phyloP scores from a whole-genome alignment of 2,888 invertebrate genomes.

The Lomographa bimaculata region DNA sequence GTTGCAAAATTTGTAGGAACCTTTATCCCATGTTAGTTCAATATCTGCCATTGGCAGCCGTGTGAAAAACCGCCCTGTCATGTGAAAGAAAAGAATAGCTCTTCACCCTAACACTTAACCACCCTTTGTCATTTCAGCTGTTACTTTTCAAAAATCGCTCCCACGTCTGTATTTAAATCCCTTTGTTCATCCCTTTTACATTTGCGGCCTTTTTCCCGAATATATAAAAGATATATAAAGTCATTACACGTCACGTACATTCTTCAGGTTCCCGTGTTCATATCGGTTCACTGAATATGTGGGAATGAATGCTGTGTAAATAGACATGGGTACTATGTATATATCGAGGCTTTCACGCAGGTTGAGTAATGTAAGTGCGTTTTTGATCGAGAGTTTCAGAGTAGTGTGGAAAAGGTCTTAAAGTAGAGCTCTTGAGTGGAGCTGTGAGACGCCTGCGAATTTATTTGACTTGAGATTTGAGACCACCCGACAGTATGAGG shows the following conservation, averaged over 20 bases:
- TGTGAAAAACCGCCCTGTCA: too few relatives aligned
- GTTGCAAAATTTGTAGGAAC: too few relatives aligned
- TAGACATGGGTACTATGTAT: constrained; percentile 20
- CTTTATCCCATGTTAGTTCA: too few relatives aligned
- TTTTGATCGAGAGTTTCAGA: constrained; percentile 18
- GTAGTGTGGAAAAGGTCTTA: too few relatives aligned
- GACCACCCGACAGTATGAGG: too few relatives aligned
- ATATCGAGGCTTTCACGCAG: constrained; percentile 16
- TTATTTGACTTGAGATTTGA: too few relatives aligned
- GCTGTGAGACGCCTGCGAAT: too few relatives aligned
- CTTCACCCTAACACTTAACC: not conserved
- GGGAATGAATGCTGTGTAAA: constrained; percentile 40
- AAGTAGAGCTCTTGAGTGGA: too few relatives aligned
- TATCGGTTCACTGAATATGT: constrained; percentile 39
- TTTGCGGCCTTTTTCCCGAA: constrained; percentile 19
- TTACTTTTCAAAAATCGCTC: constrained; percentile 13
- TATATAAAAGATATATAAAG: constrained; percentile 41
- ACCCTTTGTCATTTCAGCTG: constrained; percentile 7
- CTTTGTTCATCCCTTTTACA: constrained; percentile 24
- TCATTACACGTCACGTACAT: constrained; percentile 46
- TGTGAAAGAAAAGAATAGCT: too few relatives aligned
- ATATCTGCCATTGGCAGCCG: too few relatives aligned
- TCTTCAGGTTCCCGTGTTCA: constrained; percentile 30
- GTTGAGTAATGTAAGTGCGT: constrained; percentile 11
- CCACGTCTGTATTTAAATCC: constrained; percentile 18